A percentile compares a stretch with the other conserved stretches of the same genome.
Evolutionary conservation across 2,797 vertebrate genomes (phyloP).

Genomic region (Pagetopsis macropterus): DNA sequence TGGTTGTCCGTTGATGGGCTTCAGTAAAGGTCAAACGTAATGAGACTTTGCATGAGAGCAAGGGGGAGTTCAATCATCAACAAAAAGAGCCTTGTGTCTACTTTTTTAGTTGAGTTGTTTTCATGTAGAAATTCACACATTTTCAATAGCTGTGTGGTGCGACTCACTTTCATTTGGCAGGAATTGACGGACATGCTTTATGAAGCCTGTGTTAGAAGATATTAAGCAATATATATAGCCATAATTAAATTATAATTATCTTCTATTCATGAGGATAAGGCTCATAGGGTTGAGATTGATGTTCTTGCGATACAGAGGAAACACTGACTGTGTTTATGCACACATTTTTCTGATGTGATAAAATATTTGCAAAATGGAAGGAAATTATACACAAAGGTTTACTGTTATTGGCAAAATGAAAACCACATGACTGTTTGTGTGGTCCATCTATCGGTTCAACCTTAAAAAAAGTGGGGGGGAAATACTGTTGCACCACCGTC

Average conservation of each 20-base stretch:
- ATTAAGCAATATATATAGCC: neutral
- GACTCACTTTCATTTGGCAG: neutral
- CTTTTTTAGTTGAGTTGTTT: neutral
- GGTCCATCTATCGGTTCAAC: neutral
- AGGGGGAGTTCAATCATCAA: slow-evolving; percentile 6
- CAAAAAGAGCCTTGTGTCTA: slow-evolving; percentile 29
- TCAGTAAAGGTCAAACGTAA: slow-evolving; percentile 9
- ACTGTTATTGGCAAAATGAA: neutral
- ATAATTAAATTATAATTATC: neutral
- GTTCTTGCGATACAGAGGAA: neutral
- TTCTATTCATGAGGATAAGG: neutral
- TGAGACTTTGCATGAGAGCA: slow-evolving; percentile 17
- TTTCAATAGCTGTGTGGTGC: neutral
- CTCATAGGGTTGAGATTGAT: neutral
- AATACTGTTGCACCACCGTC: neutral
- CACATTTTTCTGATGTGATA: neutral
- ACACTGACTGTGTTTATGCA: too few relatives aligned
- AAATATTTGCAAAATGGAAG: neutral
- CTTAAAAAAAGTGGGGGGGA: slow-evolving; percentile 10
- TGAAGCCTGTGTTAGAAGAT: neutral
- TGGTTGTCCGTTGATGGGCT: neutral
- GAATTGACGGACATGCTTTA: neutral
- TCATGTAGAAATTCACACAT: neutral
- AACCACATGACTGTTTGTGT: neutral
- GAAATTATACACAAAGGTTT: neutral